Base-by-base conservation (phyloP, 2,888 invertebrate species). In the Ferrisia virgata region DNA sequence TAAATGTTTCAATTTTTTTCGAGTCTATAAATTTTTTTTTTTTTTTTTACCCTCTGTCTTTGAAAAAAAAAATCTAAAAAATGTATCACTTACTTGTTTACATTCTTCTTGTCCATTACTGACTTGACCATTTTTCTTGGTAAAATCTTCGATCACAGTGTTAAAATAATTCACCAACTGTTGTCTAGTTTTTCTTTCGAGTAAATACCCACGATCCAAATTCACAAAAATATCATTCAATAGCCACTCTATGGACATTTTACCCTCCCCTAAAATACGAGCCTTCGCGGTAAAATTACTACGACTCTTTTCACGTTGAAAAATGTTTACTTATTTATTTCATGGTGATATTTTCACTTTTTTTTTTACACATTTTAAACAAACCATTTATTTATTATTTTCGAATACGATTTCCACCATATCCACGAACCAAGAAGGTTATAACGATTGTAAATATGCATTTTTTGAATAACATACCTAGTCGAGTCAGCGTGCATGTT, bases 131-230 rank as follows among this genome's bases (percentile, higher is more conserved):
- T 76, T 28, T n/a, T 72, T 83, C 13, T 15, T 31, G 9, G 91
- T 91, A 88, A 94, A 94, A 85, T 94, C 95, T 87, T 93, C 91
- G 86, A 95, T 95, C 79, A 95, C 91, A 22, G 94, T 92, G 87
- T 92, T 93, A 87, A 95, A 92, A 89, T 94, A 95, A 87, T 93
- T 92, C 82, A 94, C 93, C 80, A 95, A 90, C 87, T 93, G 91
- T 43, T 92, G 90, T 43, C 95, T 91, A 87, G 93, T 94, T 87
- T 92, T 91, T 36, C 94, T 91, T 81, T 93, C 93, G 86, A 93
- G 93, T 82, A 95, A 90, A 86, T 92, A 92, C 88, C 93, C 94
- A 11, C 95, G 91, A 82, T 93, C 92, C 88, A 94, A 89, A 86
- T 91, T 91, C 86, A 91, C 90, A 87, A 95, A 94, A 78, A 94